These are phyloP conservation scores for Corythaeola cristata DNA, from an alignment of 2,113 vertebrate genomes.

Conservation along the genomic window DNA sequence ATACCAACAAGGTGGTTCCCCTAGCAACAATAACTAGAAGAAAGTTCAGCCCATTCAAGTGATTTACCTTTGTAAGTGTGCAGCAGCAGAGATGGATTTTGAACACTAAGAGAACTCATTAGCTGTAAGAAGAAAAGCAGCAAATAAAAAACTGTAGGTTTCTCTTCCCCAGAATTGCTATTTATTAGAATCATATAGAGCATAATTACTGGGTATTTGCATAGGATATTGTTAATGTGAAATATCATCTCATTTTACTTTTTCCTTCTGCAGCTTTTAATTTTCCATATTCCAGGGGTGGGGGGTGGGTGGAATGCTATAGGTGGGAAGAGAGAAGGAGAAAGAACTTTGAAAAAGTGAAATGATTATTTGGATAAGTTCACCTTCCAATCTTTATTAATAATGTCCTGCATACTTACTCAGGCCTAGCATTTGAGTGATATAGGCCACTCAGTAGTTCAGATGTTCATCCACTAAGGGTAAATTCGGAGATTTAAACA, in stretches of 20 bases:
- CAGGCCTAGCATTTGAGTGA: not conserved
- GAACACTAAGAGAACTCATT: not conserved
- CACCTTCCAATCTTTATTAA: not conserved
- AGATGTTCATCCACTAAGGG: not conserved
- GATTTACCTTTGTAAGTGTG: slow-evolving; percentile 12
- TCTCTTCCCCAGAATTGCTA: not conserved
- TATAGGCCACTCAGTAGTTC: not conserved
- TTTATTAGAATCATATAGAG: not conserved
- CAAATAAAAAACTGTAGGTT: not conserved
- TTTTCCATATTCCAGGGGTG: not conserved
- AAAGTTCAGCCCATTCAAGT: slow-evolving; percentile 3
- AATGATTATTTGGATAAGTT: not conserved
- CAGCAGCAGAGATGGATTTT: slow-evolving; percentile 3
- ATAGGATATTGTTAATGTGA: not conserved
- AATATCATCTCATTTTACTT: not conserved
- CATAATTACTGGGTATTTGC: not conserved
- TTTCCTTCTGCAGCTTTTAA: not conserved
- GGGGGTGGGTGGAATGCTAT: not conserved
- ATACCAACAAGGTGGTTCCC: slow-evolving; percentile 36
- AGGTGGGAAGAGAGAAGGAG: not conserved
- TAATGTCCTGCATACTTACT: not conserved
- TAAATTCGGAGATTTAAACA: not conserved
- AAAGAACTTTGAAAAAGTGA: not conserved
- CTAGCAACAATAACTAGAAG: slow-evolving; percentile 51
- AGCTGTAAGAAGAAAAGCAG: not conserved